Percentiles rank a stretch among this genome's conserved stretches.
These are phyloP conservation scores for Sycophila texana DNA, from an alignment of 2,888 invertebrate genomes.

Conservation along the genomic window DNA sequence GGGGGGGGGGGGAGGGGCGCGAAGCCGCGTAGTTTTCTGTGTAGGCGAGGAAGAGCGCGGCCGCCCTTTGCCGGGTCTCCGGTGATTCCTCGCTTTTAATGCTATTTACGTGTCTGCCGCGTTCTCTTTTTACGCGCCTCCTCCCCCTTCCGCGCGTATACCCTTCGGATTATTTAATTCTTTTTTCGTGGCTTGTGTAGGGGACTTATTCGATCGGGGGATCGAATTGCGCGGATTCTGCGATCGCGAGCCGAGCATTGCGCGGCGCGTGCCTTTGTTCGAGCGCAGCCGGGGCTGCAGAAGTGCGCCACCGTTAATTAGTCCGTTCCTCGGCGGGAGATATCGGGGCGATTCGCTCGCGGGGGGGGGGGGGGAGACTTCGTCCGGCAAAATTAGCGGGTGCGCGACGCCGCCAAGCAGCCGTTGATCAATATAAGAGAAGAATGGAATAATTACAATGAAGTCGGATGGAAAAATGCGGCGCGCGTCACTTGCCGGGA, in stretches of 20 bases:
- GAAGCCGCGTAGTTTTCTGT: constrained; percentile 25
- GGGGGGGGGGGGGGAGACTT: no score
- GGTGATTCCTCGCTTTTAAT: constrained; percentile 14
- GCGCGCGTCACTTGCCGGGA: background rate
- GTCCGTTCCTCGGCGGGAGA: no score
- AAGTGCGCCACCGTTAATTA: no score
- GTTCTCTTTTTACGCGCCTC: constrained; percentile 2
- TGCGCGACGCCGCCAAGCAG: no score
- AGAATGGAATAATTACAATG: no score
- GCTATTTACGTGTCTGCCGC: constrained; percentile 28
- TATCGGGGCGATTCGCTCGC: no score
- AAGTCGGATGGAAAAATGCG: background rate
- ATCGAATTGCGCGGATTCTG: constrained; percentile 26
- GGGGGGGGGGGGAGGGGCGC: constrained; percentile 29
- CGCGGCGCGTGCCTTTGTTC: constrained; percentile 3
- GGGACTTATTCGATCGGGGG: constrained; percentile 16
- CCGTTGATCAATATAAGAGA: no score
- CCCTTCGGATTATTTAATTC: no score
- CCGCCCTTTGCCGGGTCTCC: background rate
- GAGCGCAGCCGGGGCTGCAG: no score
- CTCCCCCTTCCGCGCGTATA: background rate
- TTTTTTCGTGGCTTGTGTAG: background rate
- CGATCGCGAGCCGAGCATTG: constrained; percentile 4
- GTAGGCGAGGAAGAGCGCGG: background rate
- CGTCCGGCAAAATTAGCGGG: no score